phyloP scores from a whole-genome alignment of 2,888 invertebrate species.

The Agonopterix alstromeriana region DNA sequence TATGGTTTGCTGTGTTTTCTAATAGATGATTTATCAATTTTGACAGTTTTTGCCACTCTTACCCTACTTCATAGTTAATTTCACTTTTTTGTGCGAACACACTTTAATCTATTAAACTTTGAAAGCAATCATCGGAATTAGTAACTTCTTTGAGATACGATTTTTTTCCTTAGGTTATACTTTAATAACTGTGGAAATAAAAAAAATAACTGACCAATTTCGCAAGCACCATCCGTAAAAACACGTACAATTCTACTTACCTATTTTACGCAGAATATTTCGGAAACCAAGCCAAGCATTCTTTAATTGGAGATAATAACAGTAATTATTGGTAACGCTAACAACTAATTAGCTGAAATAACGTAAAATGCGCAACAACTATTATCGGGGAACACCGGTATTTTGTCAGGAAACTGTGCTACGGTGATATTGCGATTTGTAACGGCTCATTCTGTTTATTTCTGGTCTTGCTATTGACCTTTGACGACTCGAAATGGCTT shows the following conservation, averaged over 20 bases:
- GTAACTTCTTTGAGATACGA: not conserved
- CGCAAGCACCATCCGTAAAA: no score
- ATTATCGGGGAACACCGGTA: constrained; percentile 6
- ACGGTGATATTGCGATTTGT: constrained; percentile 8
- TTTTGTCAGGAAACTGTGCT: constrained; percentile 11
- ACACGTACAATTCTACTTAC: no score
- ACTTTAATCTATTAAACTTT: no score
- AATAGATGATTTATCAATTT: no score
- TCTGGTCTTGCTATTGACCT: constrained; percentile 1
- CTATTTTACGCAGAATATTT: not conserved
- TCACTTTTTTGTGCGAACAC: no score
- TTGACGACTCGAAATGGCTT: constrained; percentile 1
- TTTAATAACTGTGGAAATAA: no score
- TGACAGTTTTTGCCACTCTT: no score
- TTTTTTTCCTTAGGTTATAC: not conserved
- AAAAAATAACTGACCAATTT: no score
- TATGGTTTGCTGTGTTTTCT: no score
- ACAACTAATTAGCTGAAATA: constrained; percentile 7
- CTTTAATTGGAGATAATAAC: constrained; percentile 8
- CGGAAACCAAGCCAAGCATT: not conserved
- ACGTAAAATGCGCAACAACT: constrained; percentile 4
- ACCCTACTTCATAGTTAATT: no score
- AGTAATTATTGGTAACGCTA: constrained; percentile 8
- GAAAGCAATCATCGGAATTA: not conserved
- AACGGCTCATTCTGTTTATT: constrained; percentile 7